phyloP scores from a whole-genome alignment of 1,140 invertebrate genomes.

The Zaprionus nigranus region DNA sequence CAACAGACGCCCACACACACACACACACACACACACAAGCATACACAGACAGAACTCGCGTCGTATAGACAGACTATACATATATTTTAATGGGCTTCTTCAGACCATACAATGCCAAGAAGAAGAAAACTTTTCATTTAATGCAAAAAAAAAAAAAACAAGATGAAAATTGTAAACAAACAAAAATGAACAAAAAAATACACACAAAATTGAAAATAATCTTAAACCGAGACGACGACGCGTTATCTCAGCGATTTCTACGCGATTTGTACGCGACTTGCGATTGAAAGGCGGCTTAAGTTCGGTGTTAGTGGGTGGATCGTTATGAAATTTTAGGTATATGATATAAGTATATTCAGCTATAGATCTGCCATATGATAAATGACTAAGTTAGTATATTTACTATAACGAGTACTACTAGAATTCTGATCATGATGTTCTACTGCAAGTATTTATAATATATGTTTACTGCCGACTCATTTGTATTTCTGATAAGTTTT shows the following conservation, averaged over 20 bases:
- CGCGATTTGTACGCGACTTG: neutral
- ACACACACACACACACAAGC: conserved; percentile 10
- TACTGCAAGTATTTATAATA: neutral
- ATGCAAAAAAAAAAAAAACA: conserved; percentile 34
- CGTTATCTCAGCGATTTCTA: conserved; percentile 31
- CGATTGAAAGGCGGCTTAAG: neutral
- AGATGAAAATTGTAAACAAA: conserved; percentile 31
- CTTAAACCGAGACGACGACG: conserved; percentile 10
- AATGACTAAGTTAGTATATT: neutral
- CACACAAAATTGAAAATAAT: conserved; percentile 28
- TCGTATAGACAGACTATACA: conserved; percentile 7
- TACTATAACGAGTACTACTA: neutral
- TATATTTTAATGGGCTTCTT: conserved; percentile 53
- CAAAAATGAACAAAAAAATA: conserved; percentile 5
- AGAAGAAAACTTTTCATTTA: conserved; percentile 32
- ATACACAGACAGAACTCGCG: conserved; percentile 6
- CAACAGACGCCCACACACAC: conserved; percentile 59
- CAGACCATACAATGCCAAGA: conserved; percentile 9
- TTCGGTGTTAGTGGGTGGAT: neutral
- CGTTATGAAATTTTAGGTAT: neutral
- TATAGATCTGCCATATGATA: neutral
- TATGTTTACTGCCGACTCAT: neutral
- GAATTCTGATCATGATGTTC: neutral
- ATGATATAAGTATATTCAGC: neutral
- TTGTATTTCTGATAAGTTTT: neutral